Evolutionary conservation across 2,113 vertebrate genomes (phyloP), one percentile per base, ranked within the genome.

Genomic region (Oostethus manadensis): DNA sequence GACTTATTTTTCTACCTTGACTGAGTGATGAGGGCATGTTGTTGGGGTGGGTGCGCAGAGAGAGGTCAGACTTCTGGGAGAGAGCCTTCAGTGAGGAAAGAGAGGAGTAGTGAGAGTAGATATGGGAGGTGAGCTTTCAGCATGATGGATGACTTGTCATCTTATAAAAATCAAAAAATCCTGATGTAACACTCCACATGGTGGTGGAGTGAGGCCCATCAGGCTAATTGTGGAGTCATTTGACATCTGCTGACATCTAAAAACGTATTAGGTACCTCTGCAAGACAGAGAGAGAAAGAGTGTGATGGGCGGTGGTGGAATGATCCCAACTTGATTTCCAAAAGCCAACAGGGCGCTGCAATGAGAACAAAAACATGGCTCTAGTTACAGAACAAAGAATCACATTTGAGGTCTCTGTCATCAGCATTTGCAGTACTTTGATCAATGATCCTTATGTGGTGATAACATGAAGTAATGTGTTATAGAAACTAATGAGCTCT

Each of bases 61-160:
- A 26, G 66, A 77, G 79, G 80, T 76, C 72, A 66, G 71, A 66
- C 43, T 66, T 58, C 35, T 38, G 62, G 71, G 60, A 67, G 61
- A 70, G 62, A 48, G 56, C 56, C 42, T 59, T 16, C 51, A 56
- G 56, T 66, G 50, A 60, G 57, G 60, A 70, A 42, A 47, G 21
- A 67, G 58, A 77, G 56, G 48, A 48, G 44, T 59, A 68, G 56
- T 44, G 33, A 44, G 56, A 33, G 29, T 4, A 33, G 29, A 33
- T 33, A 33, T 33, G 29, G 26, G 3, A 6, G 6, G 26, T 3
- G 26, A 29, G 26, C 16, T 47, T 62, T 74, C 57, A 20, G 57
- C 0, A 55, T 87, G 87, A 88, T 88, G 84, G 83, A 88, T 88
- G 85, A 82, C 83, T 83, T 84, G 86, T 85, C 85, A 84, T 83